These are phyloP conservation scores for Oncorhynchus clarkii DNA, from an alignment of 2,113 vertebrate species.

Conservation along the genomic window DNA sequence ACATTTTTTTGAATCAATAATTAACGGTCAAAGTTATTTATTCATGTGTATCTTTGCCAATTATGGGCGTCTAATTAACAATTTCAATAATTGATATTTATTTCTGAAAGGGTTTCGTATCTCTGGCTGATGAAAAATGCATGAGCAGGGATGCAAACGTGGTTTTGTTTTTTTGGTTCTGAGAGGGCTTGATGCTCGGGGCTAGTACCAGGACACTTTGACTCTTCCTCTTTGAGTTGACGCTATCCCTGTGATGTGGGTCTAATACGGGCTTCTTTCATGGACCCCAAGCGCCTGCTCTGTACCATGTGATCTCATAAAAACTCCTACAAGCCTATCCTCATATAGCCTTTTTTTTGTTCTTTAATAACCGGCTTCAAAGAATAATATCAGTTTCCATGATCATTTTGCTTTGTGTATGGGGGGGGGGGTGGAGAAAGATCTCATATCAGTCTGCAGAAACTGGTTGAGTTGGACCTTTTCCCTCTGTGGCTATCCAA, in stretches of 20 bases:
- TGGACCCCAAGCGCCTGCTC: slow-evolving; percentile 65
- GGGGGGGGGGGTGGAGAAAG: slow-evolving; percentile 22
- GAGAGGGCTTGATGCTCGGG: slow-evolving; percentile 70
- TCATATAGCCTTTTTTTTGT: slow-evolving; percentile 58
- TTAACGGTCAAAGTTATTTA: slow-evolving; percentile 75
- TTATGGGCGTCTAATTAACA: slow-evolving; percentile 76
- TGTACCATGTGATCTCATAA: slow-evolving; percentile 73
- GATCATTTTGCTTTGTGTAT: slow-evolving; percentile 66
- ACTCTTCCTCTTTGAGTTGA: slow-evolving; percentile 72
- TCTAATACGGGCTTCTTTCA: slow-evolving; percentile 72
- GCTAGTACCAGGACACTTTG: slow-evolving; percentile 77
- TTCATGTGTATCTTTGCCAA: slow-evolving; percentile 75
- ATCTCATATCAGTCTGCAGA: slow-evolving; percentile 44
- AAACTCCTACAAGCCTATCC: slow-evolving; percentile 65
- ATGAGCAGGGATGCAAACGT: slow-evolving; percentile 70
- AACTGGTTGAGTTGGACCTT: slow-evolving; percentile 50
- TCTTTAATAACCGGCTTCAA: slow-evolving; percentile 70
- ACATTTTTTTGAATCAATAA: slow-evolving; percentile 73
- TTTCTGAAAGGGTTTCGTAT: slow-evolving; percentile 73
- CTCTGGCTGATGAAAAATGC: slow-evolving; percentile 72
- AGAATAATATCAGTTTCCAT: slow-evolving; percentile 67
- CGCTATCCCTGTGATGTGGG: slow-evolving; percentile 71
- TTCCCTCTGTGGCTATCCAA: slow-evolving; percentile 23
- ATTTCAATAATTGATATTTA: slow-evolving; percentile 83
- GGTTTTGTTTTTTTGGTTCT: slow-evolving; percentile 74